Base-by-base conservation (phyloP, 2,888 invertebrate species). In the Cheilosia vulpina region DNA sequence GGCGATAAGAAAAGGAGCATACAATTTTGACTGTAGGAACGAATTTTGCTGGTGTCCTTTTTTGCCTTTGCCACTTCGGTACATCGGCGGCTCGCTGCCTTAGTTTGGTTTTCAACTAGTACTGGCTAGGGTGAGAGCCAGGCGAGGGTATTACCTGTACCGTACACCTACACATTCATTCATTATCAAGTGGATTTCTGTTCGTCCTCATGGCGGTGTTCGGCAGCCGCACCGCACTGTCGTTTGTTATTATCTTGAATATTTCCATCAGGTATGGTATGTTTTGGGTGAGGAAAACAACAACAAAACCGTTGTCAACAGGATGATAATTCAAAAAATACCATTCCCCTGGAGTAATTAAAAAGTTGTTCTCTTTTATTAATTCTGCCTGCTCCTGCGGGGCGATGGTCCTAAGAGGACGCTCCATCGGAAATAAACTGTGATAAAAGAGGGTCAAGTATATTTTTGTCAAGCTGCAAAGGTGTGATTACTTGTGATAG, bases 291-390 rank as follows among this genome's bases (percentile, higher is more conserved):
- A 11, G 2, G 21, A 15, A 17, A 11, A 63, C 17, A 58, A 58
- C 21, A 38, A 27, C 45, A 55, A 34, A 19, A 69, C n/a, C 11
- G 31, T 38, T 15, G 52, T 50, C 27, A 62, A 27, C 38, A 73
- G 43, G 31, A 38, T 43, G 55, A 57, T 19, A 65, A 57, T 47
- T 52, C 47, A 21, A 68, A 66, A 68, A 69, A 60, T 45, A 31
- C 34, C 34, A 47, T 43, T 31, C n/a, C n/a, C 21, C 50, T 9
- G 50, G 53, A 43, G 68, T 69, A 77, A 77, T 77, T 68, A 68
- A 13, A 60, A 68, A 68, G 52, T 62, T 77, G 62, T 41, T 53
- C 34, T 52, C 31, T 47, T 34, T 21, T 19, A 9, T 43, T 38
- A 58, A 57, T 72, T 62, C 52, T 5, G 24, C 41, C 53, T 17